Evolutionary conservation across 2,113 vertebrate species (phyloP).

Genomic region (Crotalus viridis): DNA sequence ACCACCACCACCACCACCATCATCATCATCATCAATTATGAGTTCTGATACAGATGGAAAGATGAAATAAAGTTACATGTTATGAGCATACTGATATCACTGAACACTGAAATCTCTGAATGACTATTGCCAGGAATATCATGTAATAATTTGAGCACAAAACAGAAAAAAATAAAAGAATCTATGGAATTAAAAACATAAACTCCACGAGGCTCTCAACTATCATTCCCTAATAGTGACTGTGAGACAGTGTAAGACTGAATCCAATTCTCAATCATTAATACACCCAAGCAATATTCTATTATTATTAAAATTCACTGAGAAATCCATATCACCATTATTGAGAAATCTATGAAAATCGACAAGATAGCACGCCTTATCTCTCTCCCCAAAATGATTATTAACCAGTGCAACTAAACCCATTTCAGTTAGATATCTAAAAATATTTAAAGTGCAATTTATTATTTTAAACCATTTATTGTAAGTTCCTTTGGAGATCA

Average conservation of each 20-base stretch:
- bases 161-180: not conserved
- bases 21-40: not conserved
- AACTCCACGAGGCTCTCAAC: not conserved
- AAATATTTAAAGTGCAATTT: not conserved
- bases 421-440: not conserved
- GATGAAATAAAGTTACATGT: not conserved
- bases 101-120: not conserved
- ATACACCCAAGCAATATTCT: not conserved
- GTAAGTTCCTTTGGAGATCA: not conserved
- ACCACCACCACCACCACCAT: no score
- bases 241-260: not conserved
- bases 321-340: not conserved
- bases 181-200: not conserved
- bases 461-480: not conserved
- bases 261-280: not conserved
- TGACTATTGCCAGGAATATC: not conserved
- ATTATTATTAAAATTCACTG: not conserved
- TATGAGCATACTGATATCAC: not conserved
- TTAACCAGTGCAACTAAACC: not conserved
- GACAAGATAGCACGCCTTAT: not conserved
- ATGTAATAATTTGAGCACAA: not conserved
- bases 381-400: not conserved
- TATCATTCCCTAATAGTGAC: not conserved
- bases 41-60: not conserved
- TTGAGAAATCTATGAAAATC: not conserved